Evolutionary conservation across 1,140 invertebrate genomes (phyloP).

Genomic region (Scaptomyza montana): DNA sequence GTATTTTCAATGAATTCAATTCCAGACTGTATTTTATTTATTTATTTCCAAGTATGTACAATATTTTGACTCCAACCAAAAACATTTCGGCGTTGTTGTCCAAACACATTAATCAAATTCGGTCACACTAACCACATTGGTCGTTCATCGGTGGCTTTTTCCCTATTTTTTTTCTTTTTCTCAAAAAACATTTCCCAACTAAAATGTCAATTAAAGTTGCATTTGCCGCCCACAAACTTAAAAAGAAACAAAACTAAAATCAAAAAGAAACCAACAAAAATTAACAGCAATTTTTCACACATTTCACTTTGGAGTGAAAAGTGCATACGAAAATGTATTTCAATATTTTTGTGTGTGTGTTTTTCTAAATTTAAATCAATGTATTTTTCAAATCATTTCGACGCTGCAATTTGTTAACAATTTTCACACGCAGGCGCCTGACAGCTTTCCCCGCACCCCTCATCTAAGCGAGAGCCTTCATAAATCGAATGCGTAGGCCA

Average conservation of each 20-base stretch:
- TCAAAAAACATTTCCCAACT: constrained; percentile 33
- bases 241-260: not conserved
- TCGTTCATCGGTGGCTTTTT: constrained; percentile 20
- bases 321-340: constrained; percentile 46
- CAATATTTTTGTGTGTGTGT: constrained; percentile 43
- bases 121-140: constrained; percentile 13
- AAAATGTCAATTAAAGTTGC: constrained; percentile 70
- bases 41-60: not conserved
- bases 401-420: constrained; percentile 79
- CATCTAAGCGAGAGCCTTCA: constrained; percentile 30
- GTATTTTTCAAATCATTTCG: constrained; percentile 69
- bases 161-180: constrained; percentile 35
- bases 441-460: constrained; percentile 51
- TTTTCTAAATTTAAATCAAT: constrained; percentile 64
- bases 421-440: constrained; percentile 74
- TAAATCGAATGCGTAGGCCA: constrained; percentile 69
- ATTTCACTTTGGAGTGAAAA: constrained; percentile 66
- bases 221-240: constrained; percentile 49
- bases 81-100: not conserved
- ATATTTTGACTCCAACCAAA: constrained; percentile 3
- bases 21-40: not conserved
- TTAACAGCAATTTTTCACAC: constrained; percentile 69
- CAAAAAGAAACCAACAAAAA: constrained; percentile 35
- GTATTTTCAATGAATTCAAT: too few relatives aligned
- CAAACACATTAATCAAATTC: not conserved